A percentile compares a stretch with the other conserved stretches of the same genome.
phyloP scores from a whole-genome alignment of 1,140 invertebrate genomes.

The Leptinotarsa defecta region DNA sequence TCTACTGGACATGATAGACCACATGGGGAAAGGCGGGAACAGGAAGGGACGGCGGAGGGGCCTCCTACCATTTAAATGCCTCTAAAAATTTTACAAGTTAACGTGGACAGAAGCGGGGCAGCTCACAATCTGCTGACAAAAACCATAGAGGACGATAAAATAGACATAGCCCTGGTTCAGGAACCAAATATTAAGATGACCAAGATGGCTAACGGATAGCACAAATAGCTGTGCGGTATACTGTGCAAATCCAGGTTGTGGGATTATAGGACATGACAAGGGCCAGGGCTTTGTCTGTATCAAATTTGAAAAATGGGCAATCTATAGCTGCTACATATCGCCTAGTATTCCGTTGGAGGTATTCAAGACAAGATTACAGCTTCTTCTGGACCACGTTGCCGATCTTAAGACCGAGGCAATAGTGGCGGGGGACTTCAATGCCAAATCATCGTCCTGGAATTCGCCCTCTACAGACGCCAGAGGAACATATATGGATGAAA shows the following conservation, averaged over 20 bases:
- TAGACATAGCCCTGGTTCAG: conserved; percentile 11
- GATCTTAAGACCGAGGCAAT: not conserved
- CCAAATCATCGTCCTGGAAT: not conserved
- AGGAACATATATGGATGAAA: conserved; percentile 17
- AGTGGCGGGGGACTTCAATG: conserved; percentile 16
- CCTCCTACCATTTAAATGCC: not conserved
- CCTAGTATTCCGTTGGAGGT: not conserved
- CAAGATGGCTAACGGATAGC: not conserved
- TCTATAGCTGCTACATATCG: conserved; percentile 15
- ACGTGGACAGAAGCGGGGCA: not conserved
- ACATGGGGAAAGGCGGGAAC: not conserved
- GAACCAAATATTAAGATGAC: conserved; percentile 8
- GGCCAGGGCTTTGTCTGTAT: not conserved
- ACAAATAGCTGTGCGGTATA: not conserved
- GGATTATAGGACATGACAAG: not conserved
- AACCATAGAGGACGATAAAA: not conserved
- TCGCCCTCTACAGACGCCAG: conserved; percentile 12
- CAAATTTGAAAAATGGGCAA: not conserved
- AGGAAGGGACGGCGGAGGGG: not conserved
- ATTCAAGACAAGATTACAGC: not conserved
- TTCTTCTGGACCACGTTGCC: not conserved
- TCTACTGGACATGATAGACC: not conserved
- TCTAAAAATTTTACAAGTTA: not conserved
- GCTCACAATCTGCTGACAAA: not conserved
- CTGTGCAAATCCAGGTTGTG: not conserved